These are phyloP conservation scores for Lota lota DNA, from an alignment of 2,113 vertebrate genomes.

Conservation along the genomic window DNA sequence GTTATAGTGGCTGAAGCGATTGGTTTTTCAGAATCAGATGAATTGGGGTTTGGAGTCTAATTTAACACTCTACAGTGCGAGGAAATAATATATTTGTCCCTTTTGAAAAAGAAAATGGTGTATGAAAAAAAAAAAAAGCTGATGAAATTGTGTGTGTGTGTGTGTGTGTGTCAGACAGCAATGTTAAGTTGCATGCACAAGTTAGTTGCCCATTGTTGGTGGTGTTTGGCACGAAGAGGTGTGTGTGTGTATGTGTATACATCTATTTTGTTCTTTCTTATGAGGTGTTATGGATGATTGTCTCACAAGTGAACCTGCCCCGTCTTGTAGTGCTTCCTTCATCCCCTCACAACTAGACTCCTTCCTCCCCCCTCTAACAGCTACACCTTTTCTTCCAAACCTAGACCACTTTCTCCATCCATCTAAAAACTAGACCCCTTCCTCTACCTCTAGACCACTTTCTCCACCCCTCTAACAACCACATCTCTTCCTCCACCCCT, in stretches of 20 bases:
- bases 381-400: too few relatives aligned
- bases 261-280: not conserved
- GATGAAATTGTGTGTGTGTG: not conserved
- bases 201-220: not conserved
- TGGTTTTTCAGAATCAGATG: too few relatives aligned
- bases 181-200: not conserved
- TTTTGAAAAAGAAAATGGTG: not conserved
- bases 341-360: not conserved
- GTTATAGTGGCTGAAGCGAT: too few relatives aligned
- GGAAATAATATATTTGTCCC: not conserved
- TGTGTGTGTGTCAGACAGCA: too few relatives aligned
- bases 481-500: not conserved
- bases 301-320: not conserved
- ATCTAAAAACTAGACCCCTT: too few relatives aligned
- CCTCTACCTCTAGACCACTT: too few relatives aligned
- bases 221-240: too few relatives aligned
- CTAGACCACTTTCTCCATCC: too few relatives aligned
- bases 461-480: too few relatives aligned
- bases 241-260: not conserved
- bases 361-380: too few relatives aligned
- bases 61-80: not conserved
- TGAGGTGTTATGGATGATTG: not conserved
- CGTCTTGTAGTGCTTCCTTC: conserved; percentile 33
- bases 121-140: not conserved
- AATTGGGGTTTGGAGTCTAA: not conserved